Evolutionary conservation across 2,888 invertebrate genomes (phyloP).

Genomic region (Pelosia muscerda): DNA sequence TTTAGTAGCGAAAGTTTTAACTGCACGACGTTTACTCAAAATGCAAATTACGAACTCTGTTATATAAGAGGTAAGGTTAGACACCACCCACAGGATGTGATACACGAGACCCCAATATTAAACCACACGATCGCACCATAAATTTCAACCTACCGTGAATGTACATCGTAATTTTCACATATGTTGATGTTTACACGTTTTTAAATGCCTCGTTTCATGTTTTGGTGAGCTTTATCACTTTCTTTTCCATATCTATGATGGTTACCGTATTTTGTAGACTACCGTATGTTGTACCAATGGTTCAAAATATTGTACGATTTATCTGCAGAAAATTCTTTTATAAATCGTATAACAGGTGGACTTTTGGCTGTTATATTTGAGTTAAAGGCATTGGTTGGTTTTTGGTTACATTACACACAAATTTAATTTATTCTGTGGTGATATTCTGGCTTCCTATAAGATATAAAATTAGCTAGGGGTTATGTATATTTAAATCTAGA

Average conservation of each 20-base stretch:
- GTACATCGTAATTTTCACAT: conserved; percentile 73
- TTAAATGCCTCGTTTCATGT: conserved; percentile 54
- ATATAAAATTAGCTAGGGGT: too few species aligned
- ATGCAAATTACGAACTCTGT: conserved; percentile 83
- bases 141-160: conserved; percentile 73
- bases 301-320: background rate
- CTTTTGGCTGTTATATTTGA: too few species aligned
- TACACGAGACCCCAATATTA: conserved; percentile 82
- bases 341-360: too few species aligned
- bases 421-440: too few species aligned
- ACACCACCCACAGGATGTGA: conserved; percentile 75
- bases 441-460: too few species aligned
- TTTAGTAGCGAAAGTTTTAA: conserved; percentile 80
- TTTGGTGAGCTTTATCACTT: conserved; percentile 38
- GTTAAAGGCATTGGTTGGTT: too few species aligned
- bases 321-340: too few species aligned
- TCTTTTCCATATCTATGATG: background rate
- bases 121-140: conserved; percentile 80
- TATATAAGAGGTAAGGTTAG: conserved; percentile 67
- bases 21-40: conserved; percentile 81
- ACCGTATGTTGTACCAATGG: background rate
- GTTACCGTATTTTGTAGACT: background rate
- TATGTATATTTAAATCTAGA: too few species aligned
- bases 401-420: too few species aligned
- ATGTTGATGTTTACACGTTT: conserved; percentile 72